A percentile compares a stretch with the other conserved stretches of the same genome.
These are phyloP conservation scores for Pseudococcus viburni DNA, from an alignment of 2,888 invertebrate species.

Conservation along the genomic window DNA sequence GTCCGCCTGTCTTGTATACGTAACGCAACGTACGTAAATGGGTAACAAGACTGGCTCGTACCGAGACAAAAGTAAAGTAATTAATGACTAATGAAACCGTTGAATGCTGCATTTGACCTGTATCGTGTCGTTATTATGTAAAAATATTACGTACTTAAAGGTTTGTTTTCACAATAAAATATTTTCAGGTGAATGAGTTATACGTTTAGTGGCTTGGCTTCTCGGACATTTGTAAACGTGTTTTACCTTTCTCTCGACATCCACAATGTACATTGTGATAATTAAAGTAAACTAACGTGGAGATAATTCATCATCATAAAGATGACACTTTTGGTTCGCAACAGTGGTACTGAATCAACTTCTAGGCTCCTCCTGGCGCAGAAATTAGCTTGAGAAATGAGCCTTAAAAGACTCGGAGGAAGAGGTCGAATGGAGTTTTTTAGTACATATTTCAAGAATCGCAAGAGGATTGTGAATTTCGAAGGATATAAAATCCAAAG, in stretches of 20 bases:
- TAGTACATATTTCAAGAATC: too few relatives aligned
- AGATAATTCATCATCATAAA: neutral
- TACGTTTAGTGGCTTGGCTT: neutral
- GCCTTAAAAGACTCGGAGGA: too few relatives aligned
- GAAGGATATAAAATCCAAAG: too few relatives aligned
- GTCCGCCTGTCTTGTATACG: conserved; percentile 1
- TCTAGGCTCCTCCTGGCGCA: neutral
- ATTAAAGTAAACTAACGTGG: neutral
- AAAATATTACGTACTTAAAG: neutral
- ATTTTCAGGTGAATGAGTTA: neutral
- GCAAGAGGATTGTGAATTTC: too few relatives aligned
- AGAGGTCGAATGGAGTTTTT: too few relatives aligned
- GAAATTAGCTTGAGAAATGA: neutral
- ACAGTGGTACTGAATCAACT: neutral
- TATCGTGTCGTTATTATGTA: neutral
- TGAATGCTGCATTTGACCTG: neutral
- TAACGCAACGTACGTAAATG: neutral
- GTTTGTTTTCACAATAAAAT: neutral
- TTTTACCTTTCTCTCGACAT: neutral
- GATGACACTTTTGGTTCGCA: neutral
- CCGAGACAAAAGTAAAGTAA: conserved; percentile 5
- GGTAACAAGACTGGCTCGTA: neutral
- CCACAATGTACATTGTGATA: neutral
- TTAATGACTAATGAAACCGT: neutral
- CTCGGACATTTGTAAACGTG: neutral